A percentile compares a stretch with the other conserved stretches of the same genome.
phyloP scores from a whole-genome alignment of 2,888 invertebrate genomes.

The Nowickia ferox region DNA sequence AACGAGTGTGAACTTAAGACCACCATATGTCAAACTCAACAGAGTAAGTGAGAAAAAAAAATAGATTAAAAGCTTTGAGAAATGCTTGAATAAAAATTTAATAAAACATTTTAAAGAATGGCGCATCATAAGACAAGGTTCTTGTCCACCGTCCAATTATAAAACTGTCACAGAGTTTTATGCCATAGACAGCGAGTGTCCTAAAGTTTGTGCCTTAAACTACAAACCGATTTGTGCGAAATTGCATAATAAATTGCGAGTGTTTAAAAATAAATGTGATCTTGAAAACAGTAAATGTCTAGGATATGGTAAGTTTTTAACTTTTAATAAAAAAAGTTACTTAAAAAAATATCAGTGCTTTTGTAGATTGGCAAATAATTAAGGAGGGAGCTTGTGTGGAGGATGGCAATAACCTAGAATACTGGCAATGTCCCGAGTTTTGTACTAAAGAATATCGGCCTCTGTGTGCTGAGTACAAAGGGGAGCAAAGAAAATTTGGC shows the following conservation, averaged over 20 bases:
- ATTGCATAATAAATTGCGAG: not conserved
- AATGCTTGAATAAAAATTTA: not conserved
- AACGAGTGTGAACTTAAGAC: slow-evolving; percentile 25
- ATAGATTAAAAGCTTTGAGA: not conserved
- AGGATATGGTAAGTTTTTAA: not conserved
- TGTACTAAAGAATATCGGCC: slow-evolving; percentile 57
- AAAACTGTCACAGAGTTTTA: not conserved
- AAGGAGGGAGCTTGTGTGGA: slow-evolving; percentile 1
- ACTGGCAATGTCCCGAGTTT: not conserved
- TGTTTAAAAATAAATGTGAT: slow-evolving; percentile 28
- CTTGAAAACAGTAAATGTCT: not conserved
- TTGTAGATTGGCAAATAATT: slow-evolving; percentile 17
- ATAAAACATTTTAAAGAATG: slow-evolving; percentile 17
- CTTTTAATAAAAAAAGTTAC: not conserved
- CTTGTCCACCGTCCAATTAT: not conserved
- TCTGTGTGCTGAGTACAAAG: slow-evolving; percentile 52
- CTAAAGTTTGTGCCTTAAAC: slow-evolving; percentile 18
- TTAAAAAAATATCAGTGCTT: not conserved
- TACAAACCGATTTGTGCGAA: slow-evolving; percentile 35
- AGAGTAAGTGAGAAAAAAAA: slow-evolving; percentile 7
- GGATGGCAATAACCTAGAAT: not conserved
- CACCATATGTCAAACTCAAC: slow-evolving; percentile 15
- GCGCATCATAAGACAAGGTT: slow-evolving; percentile 9
- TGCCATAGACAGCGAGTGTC: not conserved
- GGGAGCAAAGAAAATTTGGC: slow-evolving; percentile 36